Base-by-base conservation (phyloP, 92 coral and sea anemone genomes). In the Parazoanthus darwini region DNA sequence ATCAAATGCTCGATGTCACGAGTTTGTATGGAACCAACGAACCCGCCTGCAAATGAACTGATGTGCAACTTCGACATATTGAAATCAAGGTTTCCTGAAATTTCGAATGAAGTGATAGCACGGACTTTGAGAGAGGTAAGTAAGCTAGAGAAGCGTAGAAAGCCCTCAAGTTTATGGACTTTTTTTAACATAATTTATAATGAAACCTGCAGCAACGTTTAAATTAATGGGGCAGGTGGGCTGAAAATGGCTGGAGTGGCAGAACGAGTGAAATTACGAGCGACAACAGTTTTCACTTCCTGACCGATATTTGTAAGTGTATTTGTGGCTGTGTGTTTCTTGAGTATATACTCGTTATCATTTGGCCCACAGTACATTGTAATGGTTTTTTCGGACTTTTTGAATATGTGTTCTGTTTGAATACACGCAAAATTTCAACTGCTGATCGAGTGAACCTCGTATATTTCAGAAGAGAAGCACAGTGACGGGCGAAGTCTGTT, bases 21-120 rank as follows among this genome's bases (percentile, higher is more conserved):
- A 9, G 56, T 84, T 84, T 84, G 87, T 72, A 84, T 84, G 87
- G 87, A 84, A 84, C 87, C 87, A 66, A 71, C 87, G 29, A 84
- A 84, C 25, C 26, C 48, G 68, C 78, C 63, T 71, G 87, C 43
- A 84, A 72, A 71, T 54, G 25, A 84, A 44, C 79, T 38, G 67
- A 84, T 84, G 87, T 71, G 87, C 68, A 72, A 84, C 87, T 84
- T 84, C 87, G 87, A 84, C 29, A 22, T 70, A 26, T 70, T 84
- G 15, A 84, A 84, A 26, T 84, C 87, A 46, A 71, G 66, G 78
- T 84, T 84, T 84, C 87, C 87, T 16, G 87, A 84, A 51, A 84
- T 84, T 84, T 25, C 87, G 25, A 68, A 84, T 75, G 79, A 84
- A 33, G 66, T 84, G 39, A 84, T 84, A 35, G 44, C 79, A 71